Evolutionary conservation across 2,888 invertebrate genomes (phyloP), one percentile per base, ranked within the genome.

Genomic region (Palloptera scutellata): DNA sequence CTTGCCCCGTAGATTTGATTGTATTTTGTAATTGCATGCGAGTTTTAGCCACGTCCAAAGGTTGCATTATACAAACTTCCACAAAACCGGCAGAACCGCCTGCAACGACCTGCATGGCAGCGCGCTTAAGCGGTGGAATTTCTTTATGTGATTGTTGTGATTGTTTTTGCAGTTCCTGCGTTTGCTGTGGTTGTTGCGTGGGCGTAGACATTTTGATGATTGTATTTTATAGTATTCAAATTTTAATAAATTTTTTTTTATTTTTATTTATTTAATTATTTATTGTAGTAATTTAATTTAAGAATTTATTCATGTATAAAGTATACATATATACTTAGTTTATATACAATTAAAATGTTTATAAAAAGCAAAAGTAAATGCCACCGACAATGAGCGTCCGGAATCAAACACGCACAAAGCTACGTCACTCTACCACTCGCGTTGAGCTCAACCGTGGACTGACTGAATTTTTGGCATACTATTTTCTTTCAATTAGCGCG

Each of bases 1-100:
- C 84, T 79, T 79, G 77, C 45, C 70, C 72, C 17, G 61, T 19
- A 4, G 73, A 71, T 15, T 41, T 51, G 40, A 66, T 66, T 73
- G 85, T 85, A 65, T 84, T 86, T 84, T 94, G 93, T 60, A 95
- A 86, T 85, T 95, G 95, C 75, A 94, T 88, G 75, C 97, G 88
- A 1, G 97, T 97, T 86, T 97, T 97, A 2, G 97, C 91, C 69
- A 97, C 88, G 85, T 97, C 97, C 81, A 97, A 86, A 0, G 97
- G 97, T 86, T 97, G 97, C 97, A 97, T 97, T 62, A 97, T 91
- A 83, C 94, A 95, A 70, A 97, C 95, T 88, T 97, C 97, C 60
- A 96, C 90, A 85, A 97, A 96, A 83, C 94, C 95, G 77, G 96
- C 96, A 73, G 93, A 94, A 65, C 96, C 96, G 70, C 96, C 96